Conservation (phyloP, 2,888 invertebrate genomes). For the Drosophila emarginata region DNA sequence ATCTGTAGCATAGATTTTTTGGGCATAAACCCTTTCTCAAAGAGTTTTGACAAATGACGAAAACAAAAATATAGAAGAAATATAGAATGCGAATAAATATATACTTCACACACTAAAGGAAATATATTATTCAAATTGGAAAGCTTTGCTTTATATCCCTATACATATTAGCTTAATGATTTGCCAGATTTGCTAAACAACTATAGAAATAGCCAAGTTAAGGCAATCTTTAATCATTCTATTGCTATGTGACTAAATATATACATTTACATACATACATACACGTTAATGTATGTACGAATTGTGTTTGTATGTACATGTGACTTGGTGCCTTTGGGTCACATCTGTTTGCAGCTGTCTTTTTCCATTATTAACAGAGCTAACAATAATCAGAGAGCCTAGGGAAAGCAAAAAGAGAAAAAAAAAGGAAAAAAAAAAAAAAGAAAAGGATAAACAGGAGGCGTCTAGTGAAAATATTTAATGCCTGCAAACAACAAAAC, state of each 20-base stretch:
- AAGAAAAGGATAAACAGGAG: conserved; percentile 62
- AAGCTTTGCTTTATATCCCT: no score
- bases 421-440: conserved; percentile 48
- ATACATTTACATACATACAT: no score
- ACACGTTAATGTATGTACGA: conserved; percentile 22
- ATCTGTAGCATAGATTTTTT: no score
- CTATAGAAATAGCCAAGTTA: neutral
- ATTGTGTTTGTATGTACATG: neutral
- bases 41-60: no score
- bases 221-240: neutral
- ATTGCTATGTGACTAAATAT: conserved; percentile 7
- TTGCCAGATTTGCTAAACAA: neutral
- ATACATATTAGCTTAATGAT: neutral
- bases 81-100: no score
- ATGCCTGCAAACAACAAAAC: conserved; percentile 69
- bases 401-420: conserved; percentile 28
- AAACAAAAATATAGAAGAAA: no score
- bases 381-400: conserved; percentile 72
- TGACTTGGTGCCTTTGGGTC: conserved; percentile 40
- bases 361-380: conserved; percentile 70
- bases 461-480: conserved; percentile 71
- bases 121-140: no score
- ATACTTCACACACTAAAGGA: no score
- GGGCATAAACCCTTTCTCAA: no score
- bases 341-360: conserved; percentile 67